A percentile compares a stretch with the other conserved stretches of the same genome.
phyloP scores from a whole-genome alignment of 2,888 invertebrate genomes.

The Metallyticus violacea region DNA sequence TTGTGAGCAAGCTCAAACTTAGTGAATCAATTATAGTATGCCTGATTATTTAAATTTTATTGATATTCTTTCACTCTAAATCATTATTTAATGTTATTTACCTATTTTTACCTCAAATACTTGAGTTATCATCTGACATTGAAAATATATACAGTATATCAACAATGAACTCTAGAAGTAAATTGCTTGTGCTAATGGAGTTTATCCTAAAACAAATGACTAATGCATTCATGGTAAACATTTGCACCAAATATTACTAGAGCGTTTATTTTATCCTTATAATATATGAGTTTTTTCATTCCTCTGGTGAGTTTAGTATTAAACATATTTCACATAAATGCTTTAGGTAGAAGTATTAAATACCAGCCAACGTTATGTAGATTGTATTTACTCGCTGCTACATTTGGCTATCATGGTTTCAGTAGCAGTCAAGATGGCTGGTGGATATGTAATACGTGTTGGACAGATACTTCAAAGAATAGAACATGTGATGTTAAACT shows the following conservation, averaged over 20 bases:
- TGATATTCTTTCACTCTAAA: background rate
- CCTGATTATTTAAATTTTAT: background rate
- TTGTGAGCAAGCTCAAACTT: background rate
- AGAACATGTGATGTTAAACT: conserved; percentile 44
- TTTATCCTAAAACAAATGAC: background rate
- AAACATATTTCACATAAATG: background rate
- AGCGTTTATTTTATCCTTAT: background rate
- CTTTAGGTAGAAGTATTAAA: no score
- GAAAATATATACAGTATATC: background rate
- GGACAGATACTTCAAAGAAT: conserved; percentile 46
- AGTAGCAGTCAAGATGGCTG: conserved; percentile 40
- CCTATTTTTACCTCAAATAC: background rate
- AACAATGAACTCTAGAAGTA: background rate
- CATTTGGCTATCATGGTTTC: background rate
- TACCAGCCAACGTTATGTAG: background rate
- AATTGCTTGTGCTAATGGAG: background rate
- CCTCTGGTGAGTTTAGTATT: background rate
- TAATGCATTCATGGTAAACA: background rate
- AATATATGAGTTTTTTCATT: background rate
- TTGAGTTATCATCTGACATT: background rate
- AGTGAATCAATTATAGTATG: background rate
- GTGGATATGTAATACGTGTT: conserved; percentile 43
- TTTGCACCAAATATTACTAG: background rate
- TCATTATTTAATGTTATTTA: background rate
- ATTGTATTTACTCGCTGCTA: background rate